phyloP scores from a whole-genome alignment of 37 sponge, comb jelly and placozoan genomes.

The Geodia barretti region DNA sequence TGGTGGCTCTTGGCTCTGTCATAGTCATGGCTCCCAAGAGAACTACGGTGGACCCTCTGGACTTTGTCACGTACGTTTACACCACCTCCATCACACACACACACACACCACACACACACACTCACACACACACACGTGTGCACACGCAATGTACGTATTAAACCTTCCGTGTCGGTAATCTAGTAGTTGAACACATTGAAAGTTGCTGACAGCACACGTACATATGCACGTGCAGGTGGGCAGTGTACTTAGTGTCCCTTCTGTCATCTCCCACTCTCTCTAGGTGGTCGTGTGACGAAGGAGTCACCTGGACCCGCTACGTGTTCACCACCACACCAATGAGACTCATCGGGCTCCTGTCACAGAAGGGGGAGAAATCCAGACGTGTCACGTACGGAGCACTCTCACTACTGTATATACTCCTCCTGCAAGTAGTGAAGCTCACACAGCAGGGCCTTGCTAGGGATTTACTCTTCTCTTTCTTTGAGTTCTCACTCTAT shows the following conservation, averaged over 20 bases:
- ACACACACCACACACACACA: not conserved
- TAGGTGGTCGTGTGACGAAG: conserved; percentile 34
- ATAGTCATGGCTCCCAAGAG: conserved; percentile 1
- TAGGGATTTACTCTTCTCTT: too few species aligned
- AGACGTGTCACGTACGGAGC: conserved; percentile 9
- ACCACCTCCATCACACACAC: too few species aligned
- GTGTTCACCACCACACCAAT: not conserved
- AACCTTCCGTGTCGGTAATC: too few species aligned
- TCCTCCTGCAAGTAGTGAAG: too few species aligned
- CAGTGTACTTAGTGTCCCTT: too few species aligned
- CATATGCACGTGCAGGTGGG: not conserved
- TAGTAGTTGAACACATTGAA: too few species aligned
- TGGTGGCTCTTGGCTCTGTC: not conserved
- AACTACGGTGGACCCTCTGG: not conserved
- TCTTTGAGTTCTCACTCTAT: not conserved
- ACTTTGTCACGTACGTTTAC: not conserved
- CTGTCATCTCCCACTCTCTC: not conserved
- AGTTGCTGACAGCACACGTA: too few species aligned
- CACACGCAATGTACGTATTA: too few species aligned
- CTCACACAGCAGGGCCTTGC: too few species aligned
- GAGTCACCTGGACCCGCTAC: not conserved
- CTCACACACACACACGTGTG: too few species aligned
- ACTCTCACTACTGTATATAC: not conserved
- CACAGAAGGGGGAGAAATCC: conserved; percentile 15
- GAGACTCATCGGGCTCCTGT: not conserved